Base-by-base conservation (phyloP, 1,140 invertebrate genomes). In the Chionoecetes opilio region DNA sequence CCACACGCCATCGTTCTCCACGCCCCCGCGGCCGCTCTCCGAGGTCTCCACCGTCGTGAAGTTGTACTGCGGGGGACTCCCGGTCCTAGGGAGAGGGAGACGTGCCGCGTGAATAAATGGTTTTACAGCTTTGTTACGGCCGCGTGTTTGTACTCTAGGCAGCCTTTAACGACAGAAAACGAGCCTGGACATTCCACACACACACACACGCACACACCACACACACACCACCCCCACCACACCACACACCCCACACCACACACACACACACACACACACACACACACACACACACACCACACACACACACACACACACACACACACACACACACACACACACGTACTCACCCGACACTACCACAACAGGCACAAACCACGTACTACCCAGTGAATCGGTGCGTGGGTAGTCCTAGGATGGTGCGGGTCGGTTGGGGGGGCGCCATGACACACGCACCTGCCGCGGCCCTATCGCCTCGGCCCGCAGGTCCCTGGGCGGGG, bases 361-460 rank as follows among this genome's bases (percentile, higher is more conserved):
- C 95, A 85, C 92, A 38, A 84, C 93, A 46, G 29, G 94, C 92
- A 53, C 92, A 96, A 46, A 94, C 96, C 26, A 96, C 46, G 85
- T 95, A 98, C 96, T 98, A 98, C 41, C 98, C 98, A n/a, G n/a
- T n/a, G n/a, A n/a, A n/a, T n/a, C n/a, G n/a, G n/a, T n/a, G n/a
- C n/a, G n/a, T n/a, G n/a, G n/a, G n/a, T n/a, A n/a, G n/a, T n/a
- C n/a, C 46, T 96, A 98, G 97, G 84, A 98, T 97, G 94, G 98
- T 98, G 3, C 98, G 98, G 75, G 98, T 97, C 8, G 96, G 96
- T 98, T 98, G 0, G 97, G 97, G 0, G 98, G 98, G 93, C 97
- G 97, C 98, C 98, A 99, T 3, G 98, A 98, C 3, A 99, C 98
- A 37, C 98, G 97, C 17, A 99, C 97, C 97, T 98, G 98, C 0